These are phyloP conservation scores for Chirona hameri DNA, from an alignment of 2,888 invertebrate genomes.

Conservation along the genomic window DNA sequence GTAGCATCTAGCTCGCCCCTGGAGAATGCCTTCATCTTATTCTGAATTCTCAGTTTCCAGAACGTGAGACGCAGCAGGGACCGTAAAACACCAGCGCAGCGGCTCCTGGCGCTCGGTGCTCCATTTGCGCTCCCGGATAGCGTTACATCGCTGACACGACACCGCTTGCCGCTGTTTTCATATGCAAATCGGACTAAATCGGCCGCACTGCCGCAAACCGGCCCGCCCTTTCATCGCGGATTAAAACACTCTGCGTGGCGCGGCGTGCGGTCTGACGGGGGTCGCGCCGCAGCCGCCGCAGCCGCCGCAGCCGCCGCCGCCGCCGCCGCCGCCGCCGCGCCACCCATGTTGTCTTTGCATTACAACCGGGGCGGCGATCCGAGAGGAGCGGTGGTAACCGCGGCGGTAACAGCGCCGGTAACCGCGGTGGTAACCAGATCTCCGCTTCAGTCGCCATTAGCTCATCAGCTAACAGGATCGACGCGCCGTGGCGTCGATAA, in stretches of 20 bases:
- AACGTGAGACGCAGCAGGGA: too few relatives aligned
- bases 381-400: background rate
- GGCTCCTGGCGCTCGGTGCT: background rate
- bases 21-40: too few relatives aligned
- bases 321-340: background rate
- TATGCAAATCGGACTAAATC: conserved; percentile 1
- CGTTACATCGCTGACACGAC: background rate
- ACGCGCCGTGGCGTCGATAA: conserved; percentile 11
- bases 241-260: background rate
- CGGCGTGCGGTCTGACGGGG: background rate
- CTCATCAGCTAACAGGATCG: conserved; percentile 24
- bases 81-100: too few relatives aligned
- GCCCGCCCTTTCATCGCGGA: conserved; percentile 2
- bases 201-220: background rate
- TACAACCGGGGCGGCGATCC: background rate
- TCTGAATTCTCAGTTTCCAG: too few relatives aligned
- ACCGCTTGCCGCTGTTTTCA: background rate
- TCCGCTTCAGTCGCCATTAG: background rate
- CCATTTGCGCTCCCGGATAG: background rate
- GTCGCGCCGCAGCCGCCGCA: background rate
- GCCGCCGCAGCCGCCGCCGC: too few relatives aligned
- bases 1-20: too few relatives aligned
- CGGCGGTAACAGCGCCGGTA: too few relatives aligned
- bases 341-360: background rate
- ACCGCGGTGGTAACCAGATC: background rate